Percentiles rank a stretch among this genome's conserved stretches.
Evolutionary conservation across 2,888 invertebrate species (phyloP).

Genomic region (Hyposoter dolosus): DNA sequence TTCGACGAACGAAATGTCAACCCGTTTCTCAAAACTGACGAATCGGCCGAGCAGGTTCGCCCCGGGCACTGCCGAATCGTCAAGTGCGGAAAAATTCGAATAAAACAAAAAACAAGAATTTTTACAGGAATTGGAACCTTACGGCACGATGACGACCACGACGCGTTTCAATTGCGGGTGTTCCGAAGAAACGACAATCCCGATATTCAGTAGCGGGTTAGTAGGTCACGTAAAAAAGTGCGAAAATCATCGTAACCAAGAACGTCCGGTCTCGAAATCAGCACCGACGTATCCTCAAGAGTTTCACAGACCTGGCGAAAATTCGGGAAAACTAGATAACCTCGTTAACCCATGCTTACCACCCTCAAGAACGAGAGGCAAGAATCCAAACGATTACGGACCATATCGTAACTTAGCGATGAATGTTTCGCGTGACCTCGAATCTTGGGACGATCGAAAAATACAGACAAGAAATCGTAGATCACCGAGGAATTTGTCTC

Average conservation of each 20-base stretch:
- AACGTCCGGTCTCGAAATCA: constrained; percentile 69
- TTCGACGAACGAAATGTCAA: no score
- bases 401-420: constrained; percentile 1
- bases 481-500: constrained; percentile 52
- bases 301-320: constrained; percentile 61
- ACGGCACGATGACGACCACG: constrained; percentile 78
- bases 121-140: constrained; percentile 74
- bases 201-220: constrained; percentile 74
- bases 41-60: no score
- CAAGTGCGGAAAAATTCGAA: no score
- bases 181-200: constrained; percentile 74
- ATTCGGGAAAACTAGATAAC: constrained; percentile 20
- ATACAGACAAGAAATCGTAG: constrained; percentile 32
- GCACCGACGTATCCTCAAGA: constrained; percentile 69
- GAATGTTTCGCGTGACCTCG: constrained; percentile 45
- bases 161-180: constrained; percentile 78
- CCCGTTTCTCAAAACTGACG: no score
- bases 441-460: constrained; percentile 52
- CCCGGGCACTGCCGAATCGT: not conserved
- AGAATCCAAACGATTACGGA: constrained; percentile 12
- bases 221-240: constrained; percentile 72
- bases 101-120: constrained; percentile 3
- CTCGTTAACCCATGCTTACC: constrained; percentile 26
- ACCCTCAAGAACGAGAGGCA: constrained; percentile 55
- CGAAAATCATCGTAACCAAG: constrained; percentile 71